These are phyloP conservation scores for Drosophila leonis DNA, from an alignment of 2,888 invertebrate species.

Conservation along the genomic window DNA sequence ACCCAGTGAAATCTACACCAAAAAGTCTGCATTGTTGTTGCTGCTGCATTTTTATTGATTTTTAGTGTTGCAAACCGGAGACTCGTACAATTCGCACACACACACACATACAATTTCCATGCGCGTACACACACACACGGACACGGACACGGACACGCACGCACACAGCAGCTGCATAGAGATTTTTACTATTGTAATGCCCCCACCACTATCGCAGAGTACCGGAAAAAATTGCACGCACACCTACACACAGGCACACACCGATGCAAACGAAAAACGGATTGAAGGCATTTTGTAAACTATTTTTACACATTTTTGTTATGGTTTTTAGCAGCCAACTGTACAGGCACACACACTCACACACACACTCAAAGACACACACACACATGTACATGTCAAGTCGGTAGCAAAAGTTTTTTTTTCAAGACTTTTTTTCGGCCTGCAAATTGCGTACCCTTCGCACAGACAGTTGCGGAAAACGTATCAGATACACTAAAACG, in stretches of 20 bases:
- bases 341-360: conserved; percentile 56
- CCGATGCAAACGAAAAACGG: conserved; percentile 25
- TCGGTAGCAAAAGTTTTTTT: conserved; percentile 61
- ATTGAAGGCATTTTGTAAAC: conserved; percentile 59
- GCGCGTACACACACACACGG: conserved; percentile 25
- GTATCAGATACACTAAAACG: conserved; percentile 27
- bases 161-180: conserved; percentile 56
- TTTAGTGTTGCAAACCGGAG: conserved; percentile 77
- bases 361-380: conserved; percentile 20
- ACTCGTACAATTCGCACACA: conserved; percentile 51
- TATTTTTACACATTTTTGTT: conserved; percentile 74
- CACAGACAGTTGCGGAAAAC: conserved; percentile 53
- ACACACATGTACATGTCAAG: conserved; percentile 42
- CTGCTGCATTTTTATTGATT: conserved; percentile 76
- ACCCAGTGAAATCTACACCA: conserved; percentile 70
- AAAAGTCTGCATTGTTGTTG: conserved; percentile 57
- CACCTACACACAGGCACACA: conserved; percentile 30
- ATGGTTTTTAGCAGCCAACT: conserved; percentile 67
- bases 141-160: conserved; percentile 39
- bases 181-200: conserved; percentile 51
- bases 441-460: conserved; percentile 66
- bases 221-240: conserved; percentile 77
- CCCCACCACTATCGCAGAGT: conserved; percentile 33
- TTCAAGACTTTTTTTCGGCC: conserved; percentile 42
- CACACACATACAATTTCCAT: conserved; percentile 12